These are phyloP conservation scores for Hemitrygon akajei DNA, from an alignment of 2,797 vertebrate species.

Conservation along the genomic window DNA sequence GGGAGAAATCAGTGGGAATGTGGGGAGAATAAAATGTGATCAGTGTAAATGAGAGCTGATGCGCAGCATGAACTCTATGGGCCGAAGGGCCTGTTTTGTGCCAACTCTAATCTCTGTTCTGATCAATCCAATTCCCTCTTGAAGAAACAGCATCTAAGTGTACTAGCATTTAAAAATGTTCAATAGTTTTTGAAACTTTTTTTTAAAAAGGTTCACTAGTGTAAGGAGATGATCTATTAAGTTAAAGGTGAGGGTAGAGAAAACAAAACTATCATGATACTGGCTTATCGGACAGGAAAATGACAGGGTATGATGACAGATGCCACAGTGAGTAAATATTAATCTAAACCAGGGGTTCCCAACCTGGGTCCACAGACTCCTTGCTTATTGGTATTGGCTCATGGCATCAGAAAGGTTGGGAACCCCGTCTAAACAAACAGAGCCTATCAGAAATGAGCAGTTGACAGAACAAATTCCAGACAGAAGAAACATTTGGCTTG, in stretches of 20 bases:
- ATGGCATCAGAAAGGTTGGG: no score
- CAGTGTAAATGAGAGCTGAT: no score
- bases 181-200: neutral
- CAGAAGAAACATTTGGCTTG: no score
- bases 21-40: no score
- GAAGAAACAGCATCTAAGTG: neutral
- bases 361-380: no score
- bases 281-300: neutral
- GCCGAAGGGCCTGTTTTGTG: no score
- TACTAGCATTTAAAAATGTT: neutral
- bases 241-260: neutral
- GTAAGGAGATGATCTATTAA: neutral
- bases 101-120: neutral
- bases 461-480: neutral
- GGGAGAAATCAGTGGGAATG: no score
- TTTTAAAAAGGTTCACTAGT: neutral
- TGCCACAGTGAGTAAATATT: slow-evolving; percentile 4
- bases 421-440: no score
- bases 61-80: no score
- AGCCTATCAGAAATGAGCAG: neutral
- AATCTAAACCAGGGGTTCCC: neutral
- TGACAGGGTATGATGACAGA: neutral
- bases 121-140: neutral
- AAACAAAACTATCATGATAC: neutral
- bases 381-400: no score